Base-by-base conservation (phyloP, 2,888 invertebrate genomes). In the Pammene fasciana region DNA sequence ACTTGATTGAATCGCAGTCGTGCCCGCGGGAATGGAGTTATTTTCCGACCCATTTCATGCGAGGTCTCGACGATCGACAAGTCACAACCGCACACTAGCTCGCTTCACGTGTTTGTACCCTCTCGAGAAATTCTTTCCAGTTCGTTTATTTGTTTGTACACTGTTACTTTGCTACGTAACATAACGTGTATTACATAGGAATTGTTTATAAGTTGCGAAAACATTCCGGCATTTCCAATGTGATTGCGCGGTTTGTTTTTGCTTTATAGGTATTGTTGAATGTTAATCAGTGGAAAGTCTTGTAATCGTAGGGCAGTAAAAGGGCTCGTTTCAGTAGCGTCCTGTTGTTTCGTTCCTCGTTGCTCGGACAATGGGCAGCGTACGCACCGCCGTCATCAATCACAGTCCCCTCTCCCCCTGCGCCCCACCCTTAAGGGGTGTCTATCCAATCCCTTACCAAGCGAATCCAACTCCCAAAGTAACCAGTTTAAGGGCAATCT, bases 11-110 rank as follows among this genome's bases (percentile, higher is more conserved):
- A 91, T 90, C 89, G 85, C 83, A 86, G 84, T 80, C 82, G 81
- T 82, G 88, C 91, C 90, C 88, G 81, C 82, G 90, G 90, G 90
- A 88, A 86, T 82, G 81, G 83, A 86, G 87, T 88, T 89, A 89
- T 90, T 91, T 91, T 89, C 90, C 90, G 84, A 89, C 85, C 89
- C 90, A 90, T 91, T 90, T 89, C 86, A 85, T 89, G 83, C 80
- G 82, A 79, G 84, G 83, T 85, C 84, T 79, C 77, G 76, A 65
- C 57, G 65, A 65, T 65, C 65, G 83, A 77, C 82, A 81, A 78
- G 82, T 77, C 82, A 79, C 78, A 71, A 72, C 73, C 79, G 77
- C 81, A 79, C 83, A 83, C 82, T 79, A 82, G 75, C 76, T 77
- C 78, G 80, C 79, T 75, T 78, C 79, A 81, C 84, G 81, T 86